Conservation (phyloP, 2,888 invertebrate genomes). For the Cerastoderma edule region DNA sequence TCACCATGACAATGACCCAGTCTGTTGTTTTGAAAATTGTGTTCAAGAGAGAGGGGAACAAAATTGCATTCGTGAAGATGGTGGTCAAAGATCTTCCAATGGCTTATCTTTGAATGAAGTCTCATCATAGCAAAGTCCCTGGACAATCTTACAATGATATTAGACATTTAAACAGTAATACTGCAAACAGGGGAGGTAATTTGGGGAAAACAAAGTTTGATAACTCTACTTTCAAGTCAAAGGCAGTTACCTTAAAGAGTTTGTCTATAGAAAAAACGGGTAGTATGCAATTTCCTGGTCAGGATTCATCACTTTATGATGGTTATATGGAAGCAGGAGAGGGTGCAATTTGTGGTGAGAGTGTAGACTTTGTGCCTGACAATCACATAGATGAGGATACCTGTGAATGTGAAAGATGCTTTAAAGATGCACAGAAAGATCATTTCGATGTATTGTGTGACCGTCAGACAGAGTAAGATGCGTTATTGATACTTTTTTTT, state of each 20-base stretch:
- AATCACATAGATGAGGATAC: conserved; percentile 3
- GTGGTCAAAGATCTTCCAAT: not conserved
- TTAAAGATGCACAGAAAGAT: not conserved
- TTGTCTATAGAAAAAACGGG: conserved; percentile 17
- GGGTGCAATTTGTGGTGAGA: not conserved
- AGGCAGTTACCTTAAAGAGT: conserved; percentile 17
- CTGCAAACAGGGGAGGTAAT: conserved; percentile 29
- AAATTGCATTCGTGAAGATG: conserved; percentile 10
- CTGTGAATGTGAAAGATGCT: conserved; percentile 16
- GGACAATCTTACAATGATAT: conserved; percentile 2
- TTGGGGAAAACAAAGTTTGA: conserved; percentile 22
- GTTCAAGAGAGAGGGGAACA: not conserved
- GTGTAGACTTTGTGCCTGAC: not conserved
- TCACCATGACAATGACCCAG: conserved; percentile 12
- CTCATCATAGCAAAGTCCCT: too few species aligned
- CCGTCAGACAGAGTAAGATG: not conserved
- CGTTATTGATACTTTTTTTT: not conserved
- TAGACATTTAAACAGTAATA: not conserved
- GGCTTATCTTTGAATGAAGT: conserved; percentile 3
- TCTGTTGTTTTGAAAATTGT: conserved; percentile 33
- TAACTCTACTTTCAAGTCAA: conserved; percentile 26
- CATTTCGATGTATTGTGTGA: not conserved
- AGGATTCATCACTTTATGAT: conserved; percentile 3
- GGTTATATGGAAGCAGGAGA: not conserved
- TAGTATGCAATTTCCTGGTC: conserved; percentile 31